These are phyloP conservation scores for Hydrolagus colliei DNA, from an alignment of 2,797 vertebrate genomes.

Conservation along the genomic window DNA sequence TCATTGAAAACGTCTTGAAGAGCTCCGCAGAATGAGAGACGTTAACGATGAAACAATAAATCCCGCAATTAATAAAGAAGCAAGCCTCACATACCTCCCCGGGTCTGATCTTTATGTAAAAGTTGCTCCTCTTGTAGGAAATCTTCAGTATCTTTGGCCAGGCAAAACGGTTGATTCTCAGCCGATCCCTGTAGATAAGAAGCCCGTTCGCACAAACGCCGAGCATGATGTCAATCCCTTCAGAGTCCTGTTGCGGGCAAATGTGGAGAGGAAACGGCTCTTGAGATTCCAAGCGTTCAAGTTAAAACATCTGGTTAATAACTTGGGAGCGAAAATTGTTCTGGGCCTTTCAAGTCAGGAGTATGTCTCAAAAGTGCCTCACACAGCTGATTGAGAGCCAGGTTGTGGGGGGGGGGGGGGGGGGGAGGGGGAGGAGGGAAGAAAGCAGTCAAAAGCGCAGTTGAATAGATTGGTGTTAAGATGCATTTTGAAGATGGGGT, in stretches of 20 bases:
- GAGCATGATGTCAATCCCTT: constrained; percentile 96
- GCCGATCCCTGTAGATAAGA: constrained; percentile 91
- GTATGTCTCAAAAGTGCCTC: too few species aligned
- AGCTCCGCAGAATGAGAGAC: too few species aligned
- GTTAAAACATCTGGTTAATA: not conserved
- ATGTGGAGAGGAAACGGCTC: not conserved
- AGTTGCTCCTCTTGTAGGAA: constrained; percentile 97
- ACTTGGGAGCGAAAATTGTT: too few species aligned
- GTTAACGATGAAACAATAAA: too few species aligned
- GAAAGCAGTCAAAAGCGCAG: too few species aligned
- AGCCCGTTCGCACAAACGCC: constrained; percentile 94
- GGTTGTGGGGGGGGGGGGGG: not conserved
- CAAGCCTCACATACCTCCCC: constrained; percentile 70
- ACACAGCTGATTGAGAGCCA: too few species aligned
- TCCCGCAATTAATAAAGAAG: not conserved
- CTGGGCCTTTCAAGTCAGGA: too few species aligned
- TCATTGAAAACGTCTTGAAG: too few species aligned
- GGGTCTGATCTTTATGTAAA: constrained; percentile 97
- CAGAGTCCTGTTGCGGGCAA: constrained; percentile 74
- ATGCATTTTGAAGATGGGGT: not conserved
- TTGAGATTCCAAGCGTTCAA: not conserved
- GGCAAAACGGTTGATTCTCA: constrained; percentile 96
- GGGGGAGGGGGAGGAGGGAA: not conserved
- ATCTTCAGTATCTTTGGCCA: constrained; percentile 99
- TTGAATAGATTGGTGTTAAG: not conserved